Evolutionary conservation across 2,797 vertebrate species (phyloP).

Genomic region (Neopelma chrysocephalum): DNA sequence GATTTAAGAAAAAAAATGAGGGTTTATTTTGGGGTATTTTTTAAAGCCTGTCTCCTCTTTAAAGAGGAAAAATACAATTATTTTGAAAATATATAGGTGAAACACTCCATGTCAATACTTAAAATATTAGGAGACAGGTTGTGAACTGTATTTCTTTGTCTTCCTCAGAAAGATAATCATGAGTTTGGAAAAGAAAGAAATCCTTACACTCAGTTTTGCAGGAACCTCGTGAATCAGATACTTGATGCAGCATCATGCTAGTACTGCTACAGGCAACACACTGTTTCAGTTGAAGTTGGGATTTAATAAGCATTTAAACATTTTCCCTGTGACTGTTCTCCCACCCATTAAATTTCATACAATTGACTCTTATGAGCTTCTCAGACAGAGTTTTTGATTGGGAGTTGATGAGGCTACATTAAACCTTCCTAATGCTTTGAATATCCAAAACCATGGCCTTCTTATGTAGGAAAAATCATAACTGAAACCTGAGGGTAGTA

Average conservation of each 20-base stretch:
- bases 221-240: neutral
- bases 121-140: neutral
- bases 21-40: rapidly evolving
- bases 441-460: neutral
- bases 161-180: neutral
- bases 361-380: neutral
- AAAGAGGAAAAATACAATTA: neutral
- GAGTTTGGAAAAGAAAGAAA: neutral
- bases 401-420: neutral
- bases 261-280: neutral
- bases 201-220: neutral
- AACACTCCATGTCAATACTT: neutral
- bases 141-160: neutral
- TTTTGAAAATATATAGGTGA: neutral
- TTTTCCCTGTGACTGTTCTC: neutral
- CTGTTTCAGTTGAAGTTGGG: neutral
- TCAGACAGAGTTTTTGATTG: neutral
- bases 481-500: neutral
- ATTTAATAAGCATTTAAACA: neutral
- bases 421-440: neutral
- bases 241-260: neutral
- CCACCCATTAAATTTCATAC: neutral
- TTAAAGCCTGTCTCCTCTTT: neutral
- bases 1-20: neutral
- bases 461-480: neutral